Base-by-base conservation (phyloP, 2,797 vertebrate species). In the Antrozous pallidus region DNA sequence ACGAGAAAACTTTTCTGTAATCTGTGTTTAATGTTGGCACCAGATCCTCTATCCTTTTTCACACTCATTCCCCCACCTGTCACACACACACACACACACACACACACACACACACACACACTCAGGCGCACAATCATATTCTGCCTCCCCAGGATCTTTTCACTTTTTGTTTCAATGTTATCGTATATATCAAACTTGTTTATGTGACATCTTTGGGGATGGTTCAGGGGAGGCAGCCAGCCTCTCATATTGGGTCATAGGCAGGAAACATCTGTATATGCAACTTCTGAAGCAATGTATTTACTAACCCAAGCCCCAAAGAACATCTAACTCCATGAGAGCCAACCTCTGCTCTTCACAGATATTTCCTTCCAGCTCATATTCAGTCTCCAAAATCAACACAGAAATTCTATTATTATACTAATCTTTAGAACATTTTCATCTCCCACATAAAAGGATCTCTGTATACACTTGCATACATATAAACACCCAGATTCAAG, bases 211-310 rank as follows among this genome's bases (percentile, higher is more conserved):
- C 73, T 93, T 78, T 88, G 33, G 78, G 56, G 22, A 1, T 61
- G 47, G 36, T 45, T 78, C 85, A 84, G 33, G 40, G 47, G 33
- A 89, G 12, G 20, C 36, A 94, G 56, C 69, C 83, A 91, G 38
- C 63, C 42, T 81, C 73, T 88, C 73, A 77, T 51, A 81, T 63
- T 67, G 94, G 73, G 61, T 95, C 93, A 93, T 71, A 63, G 86
- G 73, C 95, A 96, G 96, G 94, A 97, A 95, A 93, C 78, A 96
- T 90, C 93, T 97, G 91, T 70, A 45, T 51, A 70, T 90, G 73
- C 85, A 73, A 92, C 93, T 96, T 92, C 95, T 33, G 14, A 81
- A 93, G 61, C 28, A 90, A 54, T 26, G 70, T 83, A 63, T 45
- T 70, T 78, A 65, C 31, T 82, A 88, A 74, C 45, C 31, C 31